Evolutionary conservation across 1,140 invertebrate genomes (phyloP).

Genomic region (Cyphomyrmex costatus): DNA sequence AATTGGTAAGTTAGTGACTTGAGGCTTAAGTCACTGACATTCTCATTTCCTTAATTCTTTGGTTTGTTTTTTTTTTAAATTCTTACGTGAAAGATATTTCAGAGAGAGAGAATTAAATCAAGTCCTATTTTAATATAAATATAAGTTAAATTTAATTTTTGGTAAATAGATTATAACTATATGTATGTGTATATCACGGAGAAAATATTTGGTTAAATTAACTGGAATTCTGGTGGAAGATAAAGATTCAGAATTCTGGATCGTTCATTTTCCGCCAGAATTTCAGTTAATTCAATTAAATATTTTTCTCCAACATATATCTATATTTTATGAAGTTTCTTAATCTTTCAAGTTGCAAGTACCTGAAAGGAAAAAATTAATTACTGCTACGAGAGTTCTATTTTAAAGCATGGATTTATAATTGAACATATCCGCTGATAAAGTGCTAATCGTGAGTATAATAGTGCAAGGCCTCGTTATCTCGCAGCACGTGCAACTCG

Average conservation of each 20-base stretch:
- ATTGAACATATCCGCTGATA: slow-evolving; percentile 40
- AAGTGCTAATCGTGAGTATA: slow-evolving; percentile 13
- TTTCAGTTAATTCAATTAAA: too few species aligned
- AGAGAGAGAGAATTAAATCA: slow-evolving; percentile 5
- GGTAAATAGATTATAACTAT: neutral
- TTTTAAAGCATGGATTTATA: slow-evolving; percentile 26
- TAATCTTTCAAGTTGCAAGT: neutral
- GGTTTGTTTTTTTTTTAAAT: neutral
- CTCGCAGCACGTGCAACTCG: neutral
- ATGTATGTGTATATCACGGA: too few species aligned
- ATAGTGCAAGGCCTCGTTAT: slow-evolving; percentile 18
- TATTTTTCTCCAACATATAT: too few species aligned
- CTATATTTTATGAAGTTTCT: too few species aligned
- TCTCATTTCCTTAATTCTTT: neutral
- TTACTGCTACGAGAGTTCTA: neutral
- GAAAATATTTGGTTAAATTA: too few species aligned
- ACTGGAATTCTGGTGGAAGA: too few species aligned
- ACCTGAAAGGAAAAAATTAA: slow-evolving; percentile 18
- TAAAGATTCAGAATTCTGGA: too few species aligned
- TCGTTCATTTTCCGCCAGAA: too few species aligned
- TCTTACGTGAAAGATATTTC: slow-evolving; percentile 12
- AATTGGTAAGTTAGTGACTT: neutral
- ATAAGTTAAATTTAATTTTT: slow-evolving; percentile 4
- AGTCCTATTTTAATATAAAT: neutral
- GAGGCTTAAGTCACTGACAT: neutral